Conservation (phyloP, 2,888 invertebrate species). For the Conops quadrifasciatus region DNA sequence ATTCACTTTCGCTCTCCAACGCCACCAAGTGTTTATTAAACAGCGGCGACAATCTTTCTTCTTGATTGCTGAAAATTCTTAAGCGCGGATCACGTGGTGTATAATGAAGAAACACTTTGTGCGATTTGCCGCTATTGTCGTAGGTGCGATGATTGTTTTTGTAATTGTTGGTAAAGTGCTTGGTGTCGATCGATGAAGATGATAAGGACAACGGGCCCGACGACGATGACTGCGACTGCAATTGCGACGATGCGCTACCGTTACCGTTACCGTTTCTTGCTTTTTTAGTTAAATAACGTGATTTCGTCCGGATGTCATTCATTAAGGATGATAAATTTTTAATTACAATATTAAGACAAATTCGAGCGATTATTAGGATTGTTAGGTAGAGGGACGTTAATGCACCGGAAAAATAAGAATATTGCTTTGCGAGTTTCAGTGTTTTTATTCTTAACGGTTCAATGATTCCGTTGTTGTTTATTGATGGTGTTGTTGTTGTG, state of each 20-base stretch:
- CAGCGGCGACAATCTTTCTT: constrained; percentile 38
- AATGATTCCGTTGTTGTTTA: constrained; percentile 27
- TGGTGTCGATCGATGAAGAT: constrained; percentile 36
- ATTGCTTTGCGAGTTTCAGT: constrained; percentile 35
- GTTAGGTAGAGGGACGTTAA: constrained; percentile 36
- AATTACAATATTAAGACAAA: constrained; percentile 55
- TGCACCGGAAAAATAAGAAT: constrained; percentile 7
- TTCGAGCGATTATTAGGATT: constrained; percentile 41
- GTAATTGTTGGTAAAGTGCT: constrained; percentile 45
- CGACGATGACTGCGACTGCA: constrained; percentile 39
- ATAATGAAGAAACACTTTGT: constrained; percentile 63
- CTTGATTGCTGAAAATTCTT: constrained; percentile 52
- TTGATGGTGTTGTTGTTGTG: constrained; percentile 32
- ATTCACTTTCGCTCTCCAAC: constrained; percentile 49
- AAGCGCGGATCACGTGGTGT: constrained; percentile 64
- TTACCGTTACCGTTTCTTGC: constrained; percentile 38
- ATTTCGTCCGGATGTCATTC: constrained; percentile 63
- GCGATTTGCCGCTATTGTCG: constrained; percentile 61
- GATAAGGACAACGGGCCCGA: constrained; percentile 26
- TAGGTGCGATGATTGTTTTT: constrained; percentile 59
- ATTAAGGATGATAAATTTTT: constrained; percentile 62
- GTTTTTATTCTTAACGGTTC: constrained; percentile 35
- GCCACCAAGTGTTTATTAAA: constrained; percentile 56
- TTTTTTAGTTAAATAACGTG: constrained; percentile 51
- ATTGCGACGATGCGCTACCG: constrained; percentile 32